Evolutionary conservation across 2,888 invertebrate genomes (phyloP).

Genomic region (Mesopsocus fuscifrons): DNA sequence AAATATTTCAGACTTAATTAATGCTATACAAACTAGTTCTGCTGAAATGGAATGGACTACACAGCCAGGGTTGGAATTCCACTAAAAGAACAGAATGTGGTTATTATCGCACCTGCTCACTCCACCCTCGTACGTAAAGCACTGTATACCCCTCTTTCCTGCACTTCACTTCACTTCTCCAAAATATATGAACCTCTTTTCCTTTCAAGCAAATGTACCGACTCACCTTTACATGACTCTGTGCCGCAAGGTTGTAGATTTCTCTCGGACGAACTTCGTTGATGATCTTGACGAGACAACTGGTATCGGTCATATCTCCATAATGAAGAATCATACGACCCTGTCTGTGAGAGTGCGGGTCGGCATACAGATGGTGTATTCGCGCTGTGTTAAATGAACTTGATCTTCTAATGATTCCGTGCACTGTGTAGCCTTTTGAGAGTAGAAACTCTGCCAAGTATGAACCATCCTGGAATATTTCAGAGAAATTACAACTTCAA

Average conservation of each 20-base stretch:
- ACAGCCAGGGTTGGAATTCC: no score
- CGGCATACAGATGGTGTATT: conserved; percentile 88
- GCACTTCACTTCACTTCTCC: no score
- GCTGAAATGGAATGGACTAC: no score
- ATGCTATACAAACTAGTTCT: no score
- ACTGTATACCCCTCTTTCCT: no score
- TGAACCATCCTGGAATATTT: conserved; percentile 71
- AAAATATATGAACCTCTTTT: no score
- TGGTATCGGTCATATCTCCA: conserved; percentile 96
- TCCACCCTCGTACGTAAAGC: no score
- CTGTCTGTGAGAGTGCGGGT: conserved; percentile 73
- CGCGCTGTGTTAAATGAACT: conserved; percentile 93
- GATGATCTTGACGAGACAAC: conserved; percentile 78
- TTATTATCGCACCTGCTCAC: no score
- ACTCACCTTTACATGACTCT: conserved; percentile 90
- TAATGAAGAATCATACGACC: conserved; percentile 89
- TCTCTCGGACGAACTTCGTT: conserved; percentile 64
- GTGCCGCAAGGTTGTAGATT: conserved; percentile 96
- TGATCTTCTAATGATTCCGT: conserved; percentile 86
- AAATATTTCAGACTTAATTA: conserved; percentile 4
- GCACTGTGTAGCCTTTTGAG: conserved; percentile 83
- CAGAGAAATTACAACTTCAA: conserved; percentile 11
- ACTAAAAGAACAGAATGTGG: no score
- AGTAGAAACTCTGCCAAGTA: conserved; percentile 89
- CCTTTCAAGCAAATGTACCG: no score